phyloP scores from a whole-genome alignment of 2,113 vertebrate genomes.

The Xyliphius kryptos region DNA sequence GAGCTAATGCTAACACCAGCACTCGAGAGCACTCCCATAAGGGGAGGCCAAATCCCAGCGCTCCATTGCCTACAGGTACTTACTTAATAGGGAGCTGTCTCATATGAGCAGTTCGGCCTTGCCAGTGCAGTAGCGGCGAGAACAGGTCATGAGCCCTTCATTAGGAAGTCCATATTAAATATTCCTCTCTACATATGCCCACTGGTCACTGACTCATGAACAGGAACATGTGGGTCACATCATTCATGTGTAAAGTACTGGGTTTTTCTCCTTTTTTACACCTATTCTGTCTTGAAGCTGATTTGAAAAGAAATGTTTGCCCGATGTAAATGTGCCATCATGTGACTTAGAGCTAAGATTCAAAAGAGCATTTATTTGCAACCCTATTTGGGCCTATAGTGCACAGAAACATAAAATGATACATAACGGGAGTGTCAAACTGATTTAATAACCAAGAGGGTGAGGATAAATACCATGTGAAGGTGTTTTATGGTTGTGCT shows the following conservation, averaged over 20 bases:
- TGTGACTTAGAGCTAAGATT: not conserved
- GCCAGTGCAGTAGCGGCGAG: constrained; percentile 16
- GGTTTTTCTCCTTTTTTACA: constrained; percentile 8
- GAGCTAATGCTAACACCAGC: constrained; percentile 26
- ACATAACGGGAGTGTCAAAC: too few relatives aligned
- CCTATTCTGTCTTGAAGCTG: constrained; percentile 1
- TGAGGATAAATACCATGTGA: too few relatives aligned
- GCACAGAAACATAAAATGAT: too few relatives aligned
- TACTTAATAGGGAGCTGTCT: constrained; percentile 47
- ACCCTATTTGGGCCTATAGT: too few relatives aligned
- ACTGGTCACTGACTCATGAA: constrained; percentile 9
- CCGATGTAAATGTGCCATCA: not conserved
- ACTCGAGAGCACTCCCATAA: constrained; percentile 33
- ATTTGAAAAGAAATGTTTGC: constrained; percentile 1
- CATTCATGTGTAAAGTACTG: constrained; percentile 1
- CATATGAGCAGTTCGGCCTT: constrained; percentile 43
- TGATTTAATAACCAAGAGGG: too few relatives aligned
- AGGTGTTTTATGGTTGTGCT: too few relatives aligned
- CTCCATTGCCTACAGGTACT: constrained; percentile 46
- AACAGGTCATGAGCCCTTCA: constrained; percentile 37
- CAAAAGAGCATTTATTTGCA: not conserved
- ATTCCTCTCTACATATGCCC: constrained; percentile 38
- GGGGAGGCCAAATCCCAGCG: constrained; percentile 43
- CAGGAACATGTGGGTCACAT: constrained; percentile 2
- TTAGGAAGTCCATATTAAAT: constrained; percentile 45